Percentiles rank a stretch among this genome's conserved stretches.
These are phyloP conservation scores for Ditula angustiorana DNA, from an alignment of 2,888 invertebrate genomes.

Conservation along the genomic window DNA sequence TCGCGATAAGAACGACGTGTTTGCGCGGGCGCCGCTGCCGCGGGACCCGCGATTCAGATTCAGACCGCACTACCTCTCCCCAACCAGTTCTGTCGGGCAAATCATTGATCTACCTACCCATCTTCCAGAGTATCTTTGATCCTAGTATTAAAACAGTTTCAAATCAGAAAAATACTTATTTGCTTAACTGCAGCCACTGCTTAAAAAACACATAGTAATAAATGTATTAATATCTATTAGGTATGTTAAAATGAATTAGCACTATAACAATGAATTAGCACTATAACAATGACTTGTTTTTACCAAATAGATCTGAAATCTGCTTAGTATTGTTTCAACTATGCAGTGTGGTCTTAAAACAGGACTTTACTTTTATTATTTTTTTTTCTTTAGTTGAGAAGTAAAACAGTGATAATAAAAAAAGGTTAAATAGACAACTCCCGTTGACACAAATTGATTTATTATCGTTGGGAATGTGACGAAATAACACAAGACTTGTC, in stretches of 20 bases:
- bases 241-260: no score
- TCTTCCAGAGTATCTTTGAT: not conserved
- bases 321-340: not conserved
- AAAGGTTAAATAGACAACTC: conserved; percentile 62
- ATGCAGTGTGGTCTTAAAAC: not conserved
- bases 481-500: conserved; percentile 60
- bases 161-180: no score
- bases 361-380: not conserved
- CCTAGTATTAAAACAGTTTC: no score
- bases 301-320: no score
- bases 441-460: conserved; percentile 80
- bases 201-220: no score
- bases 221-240: no score
- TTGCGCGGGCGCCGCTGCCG: conserved; percentile 24
- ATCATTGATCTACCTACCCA: not conserved
- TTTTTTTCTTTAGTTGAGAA: no score
- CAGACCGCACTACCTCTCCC: conserved; percentile 28
- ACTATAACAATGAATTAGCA: no score
- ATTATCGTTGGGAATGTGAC: conserved; percentile 72
- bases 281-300: no score
- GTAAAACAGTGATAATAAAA: conserved; percentile 21
- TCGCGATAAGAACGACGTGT: conserved; percentile 58
- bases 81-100: not conserved
- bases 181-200: no score
- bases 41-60: conserved; percentile 21